Evolutionary conservation across 2,888 invertebrate species (phyloP), one percentile per base, ranked within the genome.

Genomic region (Drosophila leonis): DNA sequence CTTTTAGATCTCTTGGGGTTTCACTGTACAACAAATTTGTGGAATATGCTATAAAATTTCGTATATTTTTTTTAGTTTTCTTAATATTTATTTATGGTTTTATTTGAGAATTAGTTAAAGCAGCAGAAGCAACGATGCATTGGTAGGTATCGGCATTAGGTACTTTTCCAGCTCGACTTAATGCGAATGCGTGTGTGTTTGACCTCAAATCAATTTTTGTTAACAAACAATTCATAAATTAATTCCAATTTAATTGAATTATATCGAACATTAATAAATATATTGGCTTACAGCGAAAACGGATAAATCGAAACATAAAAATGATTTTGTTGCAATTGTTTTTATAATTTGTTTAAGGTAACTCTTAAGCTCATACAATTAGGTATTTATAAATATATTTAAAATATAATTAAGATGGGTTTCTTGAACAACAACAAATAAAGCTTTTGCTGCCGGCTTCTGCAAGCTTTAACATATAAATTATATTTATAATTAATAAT

Each of bases 61-160:
- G 1, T 6, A 6, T 42, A 20, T 13, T 20, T 42, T 24, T 12
- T 20, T 42, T 24, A 24, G 6, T 44, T 9, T 12, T 9, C 44
- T 54, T 35, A 56, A 39, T 41, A 54, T 56, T 65, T 24, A 39
- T 65, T 66, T 69, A 66, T 51, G 42, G 4, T 39, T 24, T 57
- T 31, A n/a, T 31, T 69, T 54, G n/a, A 18, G n/a, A 39, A 27
- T 51, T 24, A 12, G 41, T 49, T 39, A n/a, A 29, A 67, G 37
- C 52, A 64, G 57, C 70, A 75, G 78, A 80, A 83, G 87, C 90
- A 88, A 82, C 89, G 84, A 80, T 88, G 86, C 90, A 90, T 90
- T 83, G 91, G 88, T 90, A 82, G 80, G 87, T 85, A 88, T 73
- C 60, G 35, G 41, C 55, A 37, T 37, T 15, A 37, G 37, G 37